phyloP scores from a whole-genome alignment of 2,797 vertebrate genomes.

The Gila robusta region DNA sequence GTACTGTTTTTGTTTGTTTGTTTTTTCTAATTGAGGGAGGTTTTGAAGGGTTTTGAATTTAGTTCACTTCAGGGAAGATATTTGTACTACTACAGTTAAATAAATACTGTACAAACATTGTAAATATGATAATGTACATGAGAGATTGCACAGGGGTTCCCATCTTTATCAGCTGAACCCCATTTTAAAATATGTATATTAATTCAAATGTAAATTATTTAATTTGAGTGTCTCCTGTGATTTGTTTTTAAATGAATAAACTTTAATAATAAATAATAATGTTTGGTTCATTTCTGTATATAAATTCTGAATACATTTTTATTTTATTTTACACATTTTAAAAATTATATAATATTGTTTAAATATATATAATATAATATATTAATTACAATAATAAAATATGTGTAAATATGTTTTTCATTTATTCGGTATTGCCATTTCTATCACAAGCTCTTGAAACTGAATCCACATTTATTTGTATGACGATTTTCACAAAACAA shows the following conservation, averaged over 20 bases:
- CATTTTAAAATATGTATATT: not conserved
- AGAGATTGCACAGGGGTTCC: not conserved
- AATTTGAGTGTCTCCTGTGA: not conserved
- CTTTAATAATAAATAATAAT: not conserved
- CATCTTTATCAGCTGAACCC: not conserved
- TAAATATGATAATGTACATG: not conserved
- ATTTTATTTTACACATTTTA: not conserved
- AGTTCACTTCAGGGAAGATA: not conserved
- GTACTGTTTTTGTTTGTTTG: not conserved
- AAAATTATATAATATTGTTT: not conserved
- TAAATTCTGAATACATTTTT: not conserved
- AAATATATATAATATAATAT: not conserved
- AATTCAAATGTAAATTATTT: not conserved
- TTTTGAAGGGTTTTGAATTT: not conserved
- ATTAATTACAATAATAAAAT: no score
- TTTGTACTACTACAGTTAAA: not conserved
- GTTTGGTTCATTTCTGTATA: not conserved
- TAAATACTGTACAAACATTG: not conserved
- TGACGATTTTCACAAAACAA: no score
- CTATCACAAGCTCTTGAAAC: not conserved
- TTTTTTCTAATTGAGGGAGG: not conserved
- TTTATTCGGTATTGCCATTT: not conserved
- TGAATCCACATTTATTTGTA: no score
- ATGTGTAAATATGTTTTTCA: not conserved
- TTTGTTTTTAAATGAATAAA: not conserved